A percentile compares a stretch with the other conserved stretches of the same genome.
phyloP scores from a whole-genome alignment of 2,888 invertebrate genomes.

The Trachelus troglodyta region DNA sequence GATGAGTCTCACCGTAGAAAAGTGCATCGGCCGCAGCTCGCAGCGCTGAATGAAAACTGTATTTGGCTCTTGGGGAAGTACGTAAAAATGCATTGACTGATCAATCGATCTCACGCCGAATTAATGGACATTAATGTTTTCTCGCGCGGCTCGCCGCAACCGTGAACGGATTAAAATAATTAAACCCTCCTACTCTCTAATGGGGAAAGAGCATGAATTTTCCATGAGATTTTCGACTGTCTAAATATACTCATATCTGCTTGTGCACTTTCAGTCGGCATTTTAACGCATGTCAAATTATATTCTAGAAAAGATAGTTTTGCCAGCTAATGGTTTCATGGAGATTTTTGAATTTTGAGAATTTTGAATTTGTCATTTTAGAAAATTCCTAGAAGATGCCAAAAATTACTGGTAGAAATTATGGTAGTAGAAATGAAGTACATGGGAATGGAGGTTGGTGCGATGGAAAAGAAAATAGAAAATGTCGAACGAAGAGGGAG shows the following conservation, averaged over 20 bases:
- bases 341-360: neutral
- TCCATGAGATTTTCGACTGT: slow-evolving; percentile 25
- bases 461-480: slow-evolving; percentile 12
- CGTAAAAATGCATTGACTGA: neutral
- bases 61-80: no score
- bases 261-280: neutral
- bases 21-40: no score
- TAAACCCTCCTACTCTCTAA: slow-evolving; percentile 24
- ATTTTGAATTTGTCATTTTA: neutral
- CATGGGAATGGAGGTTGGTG: neutral
- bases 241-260: neutral
- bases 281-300: neutral
- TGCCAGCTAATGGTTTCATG: neutral
- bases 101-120: neutral
- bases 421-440: slow-evolving; percentile 18
- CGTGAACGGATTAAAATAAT: slow-evolving; percentile 28
- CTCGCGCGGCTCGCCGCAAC: neutral
- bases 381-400: neutral
- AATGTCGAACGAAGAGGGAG: slow-evolving; percentile 13
- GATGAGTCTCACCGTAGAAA: neutral
- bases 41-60: no score
- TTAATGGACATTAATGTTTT: neutral
- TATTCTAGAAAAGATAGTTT: neutral
- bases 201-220: slow-evolving; percentile 31
- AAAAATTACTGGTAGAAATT: slow-evolving; percentile 2